Conservation (phyloP, 2,797 vertebrate genomes). For the Ateles fusciceps region DNA sequence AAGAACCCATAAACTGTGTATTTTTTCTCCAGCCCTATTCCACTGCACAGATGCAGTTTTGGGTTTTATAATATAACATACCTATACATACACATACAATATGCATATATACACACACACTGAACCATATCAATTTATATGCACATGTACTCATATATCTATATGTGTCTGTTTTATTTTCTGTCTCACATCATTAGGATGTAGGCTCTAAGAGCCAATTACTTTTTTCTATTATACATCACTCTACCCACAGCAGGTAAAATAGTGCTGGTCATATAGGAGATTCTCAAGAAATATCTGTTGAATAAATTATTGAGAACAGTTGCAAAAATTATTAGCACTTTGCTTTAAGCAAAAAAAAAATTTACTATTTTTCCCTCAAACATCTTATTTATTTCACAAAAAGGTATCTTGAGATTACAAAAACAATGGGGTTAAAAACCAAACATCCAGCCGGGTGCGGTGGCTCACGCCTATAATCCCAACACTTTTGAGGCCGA, state of each 20-base stretch:
- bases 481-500: too few relatives aligned
- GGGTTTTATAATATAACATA: not conserved
- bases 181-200: not conserved
- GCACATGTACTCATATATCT: not conserved
- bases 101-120: not conserved
- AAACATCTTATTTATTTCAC: not conserved
- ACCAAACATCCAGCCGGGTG: not conserved
- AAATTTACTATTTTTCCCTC: not conserved
- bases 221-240: not conserved
- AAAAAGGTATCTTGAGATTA: not conserved
- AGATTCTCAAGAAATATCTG: not conserved
- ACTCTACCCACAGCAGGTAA: not conserved
- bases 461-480: too few relatives aligned
- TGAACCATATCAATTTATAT: not conserved
- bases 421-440: not conserved
- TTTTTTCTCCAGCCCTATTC: not conserved
- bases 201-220: not conserved
- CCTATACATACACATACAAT: not conserved
- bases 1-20: not conserved
- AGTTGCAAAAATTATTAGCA: not conserved
- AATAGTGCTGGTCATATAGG: not conserved
- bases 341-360: constrained; percentile 9
- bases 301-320: not conserved
- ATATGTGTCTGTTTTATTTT: not conserved
- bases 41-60: not conserved